phyloP scores from a whole-genome alignment of 2,888 invertebrate species.

The Lasioglossum morio region DNA sequence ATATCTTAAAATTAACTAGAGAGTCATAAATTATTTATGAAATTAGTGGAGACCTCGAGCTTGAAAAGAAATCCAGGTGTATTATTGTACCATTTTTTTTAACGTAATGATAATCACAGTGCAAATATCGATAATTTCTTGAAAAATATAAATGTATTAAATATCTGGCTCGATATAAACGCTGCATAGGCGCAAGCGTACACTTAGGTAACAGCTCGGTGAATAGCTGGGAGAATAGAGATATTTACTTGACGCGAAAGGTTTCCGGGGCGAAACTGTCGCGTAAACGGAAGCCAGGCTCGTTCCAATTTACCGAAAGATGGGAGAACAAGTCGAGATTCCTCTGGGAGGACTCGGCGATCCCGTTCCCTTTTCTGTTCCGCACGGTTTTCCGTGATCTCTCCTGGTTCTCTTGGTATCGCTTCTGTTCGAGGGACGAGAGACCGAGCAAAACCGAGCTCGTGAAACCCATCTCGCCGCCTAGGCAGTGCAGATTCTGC shows the following conservation, averaged over 20 bases:
- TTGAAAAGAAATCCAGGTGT: too few relatives aligned
- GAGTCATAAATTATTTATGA: too few relatives aligned
- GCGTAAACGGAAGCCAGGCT: conserved; percentile 36
- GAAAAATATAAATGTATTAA: background rate
- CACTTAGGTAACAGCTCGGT: background rate
- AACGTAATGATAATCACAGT: background rate
- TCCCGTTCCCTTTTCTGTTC: conserved; percentile 13
- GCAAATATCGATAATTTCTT: background rate
- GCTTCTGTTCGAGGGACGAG: conserved; percentile 12
- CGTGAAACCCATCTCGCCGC: conserved; percentile 48
- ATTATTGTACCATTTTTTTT: background rate
- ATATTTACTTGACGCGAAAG: conserved; percentile 3
- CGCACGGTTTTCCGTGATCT: conserved; percentile 36
- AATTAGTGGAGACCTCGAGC: too few relatives aligned
- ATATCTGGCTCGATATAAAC: background rate
- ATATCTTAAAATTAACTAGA: too few relatives aligned
- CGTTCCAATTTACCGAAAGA: conserved; percentile 55
- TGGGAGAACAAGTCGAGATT: conserved; percentile 48
- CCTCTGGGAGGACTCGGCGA: conserved; percentile 47
- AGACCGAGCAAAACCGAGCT: conserved; percentile 26
- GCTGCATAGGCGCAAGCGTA: background rate
- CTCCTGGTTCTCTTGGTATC: conserved; percentile 22
- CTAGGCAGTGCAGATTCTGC: conserved; percentile 3
- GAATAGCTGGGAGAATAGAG: background rate
- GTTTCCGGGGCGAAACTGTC: conserved; percentile 16